Evolutionary conservation across 2,113 vertebrate species (phyloP).

Genomic region (Apteryx mantelli): DNA sequence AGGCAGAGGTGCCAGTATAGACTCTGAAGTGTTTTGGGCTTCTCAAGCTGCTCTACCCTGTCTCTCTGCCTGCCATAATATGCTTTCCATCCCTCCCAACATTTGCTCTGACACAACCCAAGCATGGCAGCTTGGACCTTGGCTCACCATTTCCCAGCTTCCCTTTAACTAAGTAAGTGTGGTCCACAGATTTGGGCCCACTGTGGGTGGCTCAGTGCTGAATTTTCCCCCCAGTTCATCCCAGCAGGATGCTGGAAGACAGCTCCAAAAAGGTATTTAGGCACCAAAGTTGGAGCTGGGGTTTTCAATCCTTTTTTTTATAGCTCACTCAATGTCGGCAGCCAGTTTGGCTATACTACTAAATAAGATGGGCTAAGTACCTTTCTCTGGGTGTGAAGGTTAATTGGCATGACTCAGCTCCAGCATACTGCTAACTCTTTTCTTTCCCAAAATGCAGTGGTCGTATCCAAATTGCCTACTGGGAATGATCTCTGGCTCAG

Average conservation of each 20-base stretch:
- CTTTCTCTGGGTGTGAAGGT: not conserved
- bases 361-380: not conserved
- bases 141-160: not conserved
- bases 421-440: too few species aligned
- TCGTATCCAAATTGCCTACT: too few species aligned
- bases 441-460: too few species aligned
- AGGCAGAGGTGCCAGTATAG: not conserved
- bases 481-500: too few species aligned
- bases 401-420: not conserved
- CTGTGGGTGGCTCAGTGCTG: not conserved
- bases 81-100: not conserved
- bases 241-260: not conserved
- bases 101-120: not conserved
- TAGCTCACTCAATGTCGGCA: too few species aligned
- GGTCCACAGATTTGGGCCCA: not conserved
- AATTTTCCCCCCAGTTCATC: not conserved
- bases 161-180: not conserved
- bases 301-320: too few species aligned
- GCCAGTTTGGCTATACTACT: not conserved
- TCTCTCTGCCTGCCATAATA: not conserved
- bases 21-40: not conserved
- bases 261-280: not conserved
- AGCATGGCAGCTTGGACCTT: not conserved
- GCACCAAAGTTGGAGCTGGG: not conserved
- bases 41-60: not conserved